These are phyloP conservation scores for Halocynthia roretzi DNA, from an alignment of 23 tunicate genomes.

Conservation along the genomic window DNA sequence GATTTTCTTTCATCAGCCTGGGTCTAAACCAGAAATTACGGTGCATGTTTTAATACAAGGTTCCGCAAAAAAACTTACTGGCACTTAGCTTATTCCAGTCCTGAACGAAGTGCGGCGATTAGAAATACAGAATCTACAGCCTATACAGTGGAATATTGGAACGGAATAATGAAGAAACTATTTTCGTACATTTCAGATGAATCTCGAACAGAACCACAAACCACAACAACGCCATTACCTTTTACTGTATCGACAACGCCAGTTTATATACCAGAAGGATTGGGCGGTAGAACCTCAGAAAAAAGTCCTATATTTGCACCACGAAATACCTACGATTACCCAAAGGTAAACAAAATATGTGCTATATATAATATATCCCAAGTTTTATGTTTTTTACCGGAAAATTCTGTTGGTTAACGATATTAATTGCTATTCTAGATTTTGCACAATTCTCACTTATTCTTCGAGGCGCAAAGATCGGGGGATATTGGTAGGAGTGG, in stretches of 20 bases:
- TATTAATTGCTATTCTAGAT: conserved; percentile 23
- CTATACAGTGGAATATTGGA: background rate
- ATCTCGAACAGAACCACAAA: conserved; percentile 13
- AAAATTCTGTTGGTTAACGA: background rate
- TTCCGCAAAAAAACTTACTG: too few relatives aligned
- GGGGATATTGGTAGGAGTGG: conserved; percentile 45
- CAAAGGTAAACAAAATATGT: background rate
- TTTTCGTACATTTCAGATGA: conserved; percentile 13
- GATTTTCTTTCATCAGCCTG: too few relatives aligned
- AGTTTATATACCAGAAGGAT: conserved; percentile 18
- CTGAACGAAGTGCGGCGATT: too few relatives aligned
- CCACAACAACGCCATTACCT: conserved; percentile 24
- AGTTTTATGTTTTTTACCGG: too few relatives aligned
- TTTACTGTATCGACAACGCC: conserved; percentile 21
- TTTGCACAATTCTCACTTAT: conserved; percentile 70
- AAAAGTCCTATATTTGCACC: conserved; percentile 64
- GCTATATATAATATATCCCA: background rate
- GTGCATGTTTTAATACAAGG: too few relatives aligned
- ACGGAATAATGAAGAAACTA: background rate
- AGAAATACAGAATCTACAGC: too few relatives aligned
- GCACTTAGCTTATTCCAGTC: too few relatives aligned
- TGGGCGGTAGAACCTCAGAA: background rate
- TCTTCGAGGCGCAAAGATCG: conserved; percentile 91
- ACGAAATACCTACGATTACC: conserved; percentile 50
- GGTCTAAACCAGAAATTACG: too few relatives aligned